Evolutionary conservation across 2,888 invertebrate genomes (phyloP).

Genomic region (Cosmopolites sordidus): DNA sequence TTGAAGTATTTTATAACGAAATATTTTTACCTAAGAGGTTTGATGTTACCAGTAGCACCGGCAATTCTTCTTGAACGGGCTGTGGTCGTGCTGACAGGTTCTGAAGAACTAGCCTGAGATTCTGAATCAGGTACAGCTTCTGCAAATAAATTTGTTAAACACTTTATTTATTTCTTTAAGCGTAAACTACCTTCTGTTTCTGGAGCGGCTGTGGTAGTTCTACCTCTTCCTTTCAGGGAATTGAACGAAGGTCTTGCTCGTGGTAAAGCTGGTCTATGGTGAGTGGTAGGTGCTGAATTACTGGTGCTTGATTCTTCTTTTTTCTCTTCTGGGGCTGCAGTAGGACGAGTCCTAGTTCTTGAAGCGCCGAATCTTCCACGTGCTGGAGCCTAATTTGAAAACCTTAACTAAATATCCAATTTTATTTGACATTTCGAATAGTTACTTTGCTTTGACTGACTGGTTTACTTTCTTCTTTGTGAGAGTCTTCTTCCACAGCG

Average conservation of each 20-base stretch:
- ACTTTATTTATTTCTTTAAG: not conserved
- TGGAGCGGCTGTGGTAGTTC: constrained; percentile 41
- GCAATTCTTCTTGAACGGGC: constrained; percentile 42
- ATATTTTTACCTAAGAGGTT: constrained; percentile 20
- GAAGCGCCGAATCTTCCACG: constrained; percentile 41
- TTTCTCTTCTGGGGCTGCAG: constrained; percentile 46
- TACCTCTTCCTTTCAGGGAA: constrained; percentile 39
- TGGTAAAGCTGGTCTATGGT: constrained; percentile 42
- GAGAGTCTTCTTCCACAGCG: constrained; percentile 41
- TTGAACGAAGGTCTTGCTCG: constrained; percentile 52
- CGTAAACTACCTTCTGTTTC: constrained; percentile 30
- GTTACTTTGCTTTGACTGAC: constrained; percentile 40
- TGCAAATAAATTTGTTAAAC: constrained; percentile 20
- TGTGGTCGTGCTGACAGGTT: constrained; percentile 35
- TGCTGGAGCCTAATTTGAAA: constrained; percentile 37
- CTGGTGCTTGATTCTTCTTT: constrained; percentile 45
- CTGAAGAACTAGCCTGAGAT: constrained; percentile 23
- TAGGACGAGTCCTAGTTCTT: constrained; percentile 43
- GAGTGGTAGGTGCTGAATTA: constrained; percentile 38
- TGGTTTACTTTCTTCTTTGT: constrained; percentile 48
- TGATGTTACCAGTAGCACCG: constrained; percentile 48
- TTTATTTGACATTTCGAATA: not conserved
- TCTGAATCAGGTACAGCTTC: constrained; percentile 9
- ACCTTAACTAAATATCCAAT: not conserved
- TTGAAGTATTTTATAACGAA: not conserved